Percentiles rank a stretch among this genome's conserved stretches.
Conservation (phyloP, 2,113 vertebrate species). For the Lepus europaeus region DNA sequence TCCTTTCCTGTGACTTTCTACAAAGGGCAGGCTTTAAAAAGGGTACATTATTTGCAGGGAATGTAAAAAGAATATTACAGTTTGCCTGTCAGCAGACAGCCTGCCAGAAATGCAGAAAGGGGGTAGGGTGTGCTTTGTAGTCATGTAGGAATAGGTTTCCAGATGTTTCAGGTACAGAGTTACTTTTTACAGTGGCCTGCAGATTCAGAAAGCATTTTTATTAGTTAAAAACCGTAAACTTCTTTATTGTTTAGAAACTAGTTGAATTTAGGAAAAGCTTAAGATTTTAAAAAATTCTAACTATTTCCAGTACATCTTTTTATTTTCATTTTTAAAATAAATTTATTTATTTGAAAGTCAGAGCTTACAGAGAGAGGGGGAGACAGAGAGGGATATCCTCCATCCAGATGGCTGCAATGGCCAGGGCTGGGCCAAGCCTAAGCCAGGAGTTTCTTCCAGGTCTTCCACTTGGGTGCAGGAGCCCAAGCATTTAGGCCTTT, state of each 20-base stretch:
- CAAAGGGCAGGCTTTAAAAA: neutral
- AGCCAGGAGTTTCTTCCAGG: too few species aligned
- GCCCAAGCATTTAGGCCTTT: too few species aligned
- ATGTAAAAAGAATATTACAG: neutral
- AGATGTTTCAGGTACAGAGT: neutral
- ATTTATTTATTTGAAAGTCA: too few species aligned
- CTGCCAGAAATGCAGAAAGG: neutral
- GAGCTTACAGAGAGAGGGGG: too few species aligned
- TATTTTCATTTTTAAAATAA: too few species aligned
- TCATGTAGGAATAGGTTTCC: neutral
- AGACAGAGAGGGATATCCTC: too few species aligned
- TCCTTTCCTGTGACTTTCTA: neutral
- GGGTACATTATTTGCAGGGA: neutral
- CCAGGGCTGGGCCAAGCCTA: too few species aligned
- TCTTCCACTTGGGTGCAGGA: too few species aligned
- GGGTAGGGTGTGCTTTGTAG: neutral
- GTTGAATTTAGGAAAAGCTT: neutral
- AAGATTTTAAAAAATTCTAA: constrained; percentile 11
- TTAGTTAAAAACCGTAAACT: constrained; percentile 41
- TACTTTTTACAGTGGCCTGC: neutral
- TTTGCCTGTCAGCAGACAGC: neutral
- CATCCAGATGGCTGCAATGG: too few species aligned
- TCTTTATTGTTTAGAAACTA: neutral
- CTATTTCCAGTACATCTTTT: too few species aligned
- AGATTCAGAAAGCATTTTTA: constrained; percentile 45